These are phyloP conservation scores for Pedetes capensis DNA, from an alignment of 2,113 vertebrate genomes.

Conservation along the genomic window DNA sequence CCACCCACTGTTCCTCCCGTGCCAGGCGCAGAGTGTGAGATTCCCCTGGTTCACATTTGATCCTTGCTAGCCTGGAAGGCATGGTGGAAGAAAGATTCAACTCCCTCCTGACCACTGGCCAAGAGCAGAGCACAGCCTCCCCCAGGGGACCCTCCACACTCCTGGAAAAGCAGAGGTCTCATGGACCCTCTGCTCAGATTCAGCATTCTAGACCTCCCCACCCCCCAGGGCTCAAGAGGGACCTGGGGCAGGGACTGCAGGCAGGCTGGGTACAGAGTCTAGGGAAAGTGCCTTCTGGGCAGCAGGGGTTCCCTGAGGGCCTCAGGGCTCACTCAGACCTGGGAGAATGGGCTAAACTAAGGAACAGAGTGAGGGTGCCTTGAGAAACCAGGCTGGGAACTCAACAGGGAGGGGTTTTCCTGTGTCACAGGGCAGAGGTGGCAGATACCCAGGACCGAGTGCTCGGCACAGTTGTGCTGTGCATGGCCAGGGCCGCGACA, in stretches of 20 bases:
- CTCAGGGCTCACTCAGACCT: neutral
- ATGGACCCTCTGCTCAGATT: neutral
- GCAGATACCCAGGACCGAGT: neutral
- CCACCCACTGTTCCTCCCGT: neutral
- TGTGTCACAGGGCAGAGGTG: neutral
- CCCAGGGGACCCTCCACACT: neutral
- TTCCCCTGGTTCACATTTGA: neutral
- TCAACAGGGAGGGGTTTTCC: neutral
- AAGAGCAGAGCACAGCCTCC: neutral
- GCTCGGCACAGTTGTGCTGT: neutral
- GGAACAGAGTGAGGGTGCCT: neutral
- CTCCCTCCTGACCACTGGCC: neutral
- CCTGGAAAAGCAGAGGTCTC: fast-evolving
- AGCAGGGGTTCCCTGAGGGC: neutral
- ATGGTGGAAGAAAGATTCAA: neutral
- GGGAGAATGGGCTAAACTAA: neutral
- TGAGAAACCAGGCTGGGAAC: neutral
- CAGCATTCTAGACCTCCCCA: fast-evolving
- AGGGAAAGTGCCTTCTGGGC: neutral
- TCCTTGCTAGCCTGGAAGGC: neutral
- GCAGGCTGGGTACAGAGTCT: neutral
- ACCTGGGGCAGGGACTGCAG: neutral
- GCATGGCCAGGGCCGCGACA: no score
- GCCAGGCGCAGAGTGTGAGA: neutral
- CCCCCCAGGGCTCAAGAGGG: neutral